A percentile compares a stretch with the other conserved stretches of the same genome.
These are phyloP conservation scores for Eutolmus rufibarbis DNA, from an alignment of 2,888 invertebrate species.

Conservation along the genomic window DNA sequence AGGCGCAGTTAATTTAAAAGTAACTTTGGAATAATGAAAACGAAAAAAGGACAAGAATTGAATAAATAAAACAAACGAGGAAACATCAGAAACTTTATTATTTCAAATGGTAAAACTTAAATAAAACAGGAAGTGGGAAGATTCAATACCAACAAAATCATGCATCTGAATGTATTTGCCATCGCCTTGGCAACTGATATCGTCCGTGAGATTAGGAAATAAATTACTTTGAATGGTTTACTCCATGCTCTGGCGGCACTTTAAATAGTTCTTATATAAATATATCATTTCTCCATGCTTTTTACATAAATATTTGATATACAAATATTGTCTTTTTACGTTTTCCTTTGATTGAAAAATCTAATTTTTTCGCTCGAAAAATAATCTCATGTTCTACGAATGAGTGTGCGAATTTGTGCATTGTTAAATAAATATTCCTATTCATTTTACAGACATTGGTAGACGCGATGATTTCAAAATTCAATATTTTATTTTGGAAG, in stretches of 20 bases:
- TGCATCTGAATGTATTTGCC: slow-evolving; percentile 3
- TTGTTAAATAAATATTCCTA: neutral
- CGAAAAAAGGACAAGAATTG: neutral
- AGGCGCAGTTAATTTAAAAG: neutral
- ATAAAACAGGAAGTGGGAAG: neutral
- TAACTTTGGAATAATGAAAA: neutral
- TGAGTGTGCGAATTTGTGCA: neutral
- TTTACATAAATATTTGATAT: slow-evolving; percentile 36
- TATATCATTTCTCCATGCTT: slow-evolving; percentile 3
- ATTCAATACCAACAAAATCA: slow-evolving; percentile 30
- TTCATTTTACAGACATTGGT: neutral
- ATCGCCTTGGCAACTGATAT: neutral
- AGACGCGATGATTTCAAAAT: neutral
- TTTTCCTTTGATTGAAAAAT: slow-evolving; percentile 19
- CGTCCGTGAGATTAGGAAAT: neutral
- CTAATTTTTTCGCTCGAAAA: slow-evolving; percentile 18
- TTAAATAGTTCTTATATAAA: slow-evolving; percentile 20
- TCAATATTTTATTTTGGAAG: neutral
- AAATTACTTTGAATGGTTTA: neutral
- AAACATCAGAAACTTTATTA: slow-evolving; percentile 9
- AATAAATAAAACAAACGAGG: neutral
- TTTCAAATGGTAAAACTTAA: neutral
- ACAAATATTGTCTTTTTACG: slow-evolving; percentile 35
- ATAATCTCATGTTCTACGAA: slow-evolving; percentile 1
- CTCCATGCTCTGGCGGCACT: neutral